Evolutionary conservation across 2,113 vertebrate species (phyloP), one percentile per base, ranked within the genome.

Genomic region (Steatornis caripensis): DNA sequence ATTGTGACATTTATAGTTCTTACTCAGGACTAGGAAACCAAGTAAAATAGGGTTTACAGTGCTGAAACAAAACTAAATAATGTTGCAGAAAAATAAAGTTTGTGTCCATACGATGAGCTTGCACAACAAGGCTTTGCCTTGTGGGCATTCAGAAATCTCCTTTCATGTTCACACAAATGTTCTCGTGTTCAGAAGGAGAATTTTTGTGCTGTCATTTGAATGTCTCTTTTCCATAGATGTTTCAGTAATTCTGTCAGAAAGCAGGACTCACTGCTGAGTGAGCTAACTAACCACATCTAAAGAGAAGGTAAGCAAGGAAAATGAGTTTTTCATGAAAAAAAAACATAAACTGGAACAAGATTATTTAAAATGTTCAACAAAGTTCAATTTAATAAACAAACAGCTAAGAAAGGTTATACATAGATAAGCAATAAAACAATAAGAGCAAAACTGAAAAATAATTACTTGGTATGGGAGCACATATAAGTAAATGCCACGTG

Each of bases 1-100:
- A 96, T 91, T 91, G 88, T 92, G 91, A 93, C 80, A 83, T 91
- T 84, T 95, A 86, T 71, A 82, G 72, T 57, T 92, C 87, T 91
- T 34, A 39, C 45, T 89, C 81, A 89, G 87, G 69, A 82, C 84
- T 74, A 71, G 66, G 66, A 95, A 92, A 62, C 10, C 53, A 83
- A 69, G 68, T 58, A 77, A 89, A 89, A 82, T 3, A 79, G 15
- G 5, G 23, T 54, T 93, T 89, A 77, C 46, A 61, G 53, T 17
- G 18, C n/a, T 65, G 65, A 86, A 92, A 92, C n/a, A 55, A 78
- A 89, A 83, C 34, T 45, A 71, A 32, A 55, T 45, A 84, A 46
- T 20, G 21, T 69, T 79, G 69, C 90, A 92, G 53, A 94, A 89
- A 94, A 93, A 72, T 10, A 34, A 89, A 36, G 22, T 75, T 84